A percentile compares a stretch with the other conserved stretches of the same genome.
These are phyloP conservation scores for Apteryx owenii DNA, from an alignment of 2,113 vertebrate genomes.

Conservation along the genomic window DNA sequence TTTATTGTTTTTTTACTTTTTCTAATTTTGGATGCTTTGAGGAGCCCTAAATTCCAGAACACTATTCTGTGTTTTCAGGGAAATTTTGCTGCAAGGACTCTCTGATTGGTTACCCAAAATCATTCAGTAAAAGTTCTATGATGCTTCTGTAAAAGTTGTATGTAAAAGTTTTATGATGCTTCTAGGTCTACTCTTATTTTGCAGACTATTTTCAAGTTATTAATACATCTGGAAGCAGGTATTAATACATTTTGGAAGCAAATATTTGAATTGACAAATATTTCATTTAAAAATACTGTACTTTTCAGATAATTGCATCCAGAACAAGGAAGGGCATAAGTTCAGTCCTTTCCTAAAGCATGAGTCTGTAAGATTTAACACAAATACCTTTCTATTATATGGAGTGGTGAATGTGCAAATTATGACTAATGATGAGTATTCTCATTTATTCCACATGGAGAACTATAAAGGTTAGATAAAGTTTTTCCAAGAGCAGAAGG, in stretches of 20 bases:
- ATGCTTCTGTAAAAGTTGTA: background rate
- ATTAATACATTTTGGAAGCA: background rate
- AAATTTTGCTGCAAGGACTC: background rate
- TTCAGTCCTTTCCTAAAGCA: background rate
- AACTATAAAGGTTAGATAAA: background rate
- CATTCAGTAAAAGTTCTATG: background rate
- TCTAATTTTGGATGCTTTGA: background rate
- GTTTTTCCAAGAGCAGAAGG: background rate
- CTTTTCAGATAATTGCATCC: background rate
- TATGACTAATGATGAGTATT: background rate
- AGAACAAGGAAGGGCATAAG: fast-evolving
- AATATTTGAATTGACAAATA: background rate
- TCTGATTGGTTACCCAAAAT: background rate
- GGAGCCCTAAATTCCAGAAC: background rate
- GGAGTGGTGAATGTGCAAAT: background rate
- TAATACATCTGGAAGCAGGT: background rate
- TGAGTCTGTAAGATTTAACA: background rate
- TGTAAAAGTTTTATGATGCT: background rate
- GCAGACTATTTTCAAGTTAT: background rate
- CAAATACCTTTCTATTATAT: background rate
- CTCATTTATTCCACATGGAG: background rate
- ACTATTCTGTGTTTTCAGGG: background rate
- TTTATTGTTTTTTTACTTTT: background rate
- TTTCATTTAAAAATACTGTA: background rate
- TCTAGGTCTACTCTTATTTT: background rate